These are phyloP conservation scores for Leptopilina syphax DNA, from an alignment of 2,888 invertebrate genomes.

Conservation along the genomic window DNA sequence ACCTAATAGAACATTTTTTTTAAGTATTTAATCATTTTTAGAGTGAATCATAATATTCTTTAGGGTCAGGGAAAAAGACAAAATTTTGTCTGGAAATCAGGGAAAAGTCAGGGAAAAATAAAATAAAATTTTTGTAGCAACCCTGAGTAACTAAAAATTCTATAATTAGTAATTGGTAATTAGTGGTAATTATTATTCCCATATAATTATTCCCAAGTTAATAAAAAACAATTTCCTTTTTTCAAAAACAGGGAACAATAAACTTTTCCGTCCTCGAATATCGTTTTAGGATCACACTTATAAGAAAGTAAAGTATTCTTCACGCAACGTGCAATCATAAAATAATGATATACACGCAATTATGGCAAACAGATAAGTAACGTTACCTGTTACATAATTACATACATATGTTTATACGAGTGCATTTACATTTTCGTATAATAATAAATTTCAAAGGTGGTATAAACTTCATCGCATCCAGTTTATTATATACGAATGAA, in stretches of 20 bases:
- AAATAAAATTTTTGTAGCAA: too few species aligned
- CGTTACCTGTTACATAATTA: conserved; percentile 20
- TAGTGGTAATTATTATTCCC: too few species aligned
- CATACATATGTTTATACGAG: neutral
- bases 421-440: conserved; percentile 10
- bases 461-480: neutral
- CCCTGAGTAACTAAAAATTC: too few species aligned
- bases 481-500: neutral
- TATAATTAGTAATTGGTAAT: too few species aligned
- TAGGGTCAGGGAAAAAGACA: too few species aligned
- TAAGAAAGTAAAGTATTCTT: conserved; percentile 21
- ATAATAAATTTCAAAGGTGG: neutral
- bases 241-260: neutral
- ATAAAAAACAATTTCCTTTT: neutral
- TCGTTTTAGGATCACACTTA: neutral
- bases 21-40: too few species aligned
- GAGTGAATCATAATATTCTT: too few species aligned
- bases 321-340: conserved; percentile 4
- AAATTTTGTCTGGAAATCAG: too few species aligned
- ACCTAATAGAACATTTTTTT: too few species aligned
- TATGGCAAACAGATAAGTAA: conserved; percentile 2
- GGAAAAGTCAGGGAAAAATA: too few species aligned
- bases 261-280: neutral
- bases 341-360: conserved; percentile 6
- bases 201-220: too few species aligned